Percentiles rank a stretch among this genome's conserved stretches.
These are phyloP conservation scores for Diorhabda sublineata DNA, from an alignment of 1,140 invertebrate genomes.

Conservation along the genomic window DNA sequence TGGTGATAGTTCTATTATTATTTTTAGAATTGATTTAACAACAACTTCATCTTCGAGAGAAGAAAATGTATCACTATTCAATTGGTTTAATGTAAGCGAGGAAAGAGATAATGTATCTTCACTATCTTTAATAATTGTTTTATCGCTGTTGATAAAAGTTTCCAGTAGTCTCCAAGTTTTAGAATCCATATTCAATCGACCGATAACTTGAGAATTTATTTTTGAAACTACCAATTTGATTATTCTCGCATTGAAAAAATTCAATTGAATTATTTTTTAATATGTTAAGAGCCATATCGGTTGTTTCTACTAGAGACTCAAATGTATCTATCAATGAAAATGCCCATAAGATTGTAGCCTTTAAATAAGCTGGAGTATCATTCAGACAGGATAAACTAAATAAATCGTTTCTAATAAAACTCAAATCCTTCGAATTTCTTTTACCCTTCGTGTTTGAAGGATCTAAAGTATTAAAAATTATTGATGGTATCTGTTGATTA, in stretches of 20 bases:
- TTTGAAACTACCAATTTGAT: conserved; percentile 47
- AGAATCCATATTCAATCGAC: conserved; percentile 34
- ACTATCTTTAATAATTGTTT: conserved; percentile 13
- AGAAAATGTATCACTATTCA: conserved; percentile 56
- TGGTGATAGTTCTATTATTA: conserved; percentile 43
- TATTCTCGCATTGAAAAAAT: conserved; percentile 49
- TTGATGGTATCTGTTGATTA: conserved; percentile 55
- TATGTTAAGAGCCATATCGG: conserved; percentile 41
- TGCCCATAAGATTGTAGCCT: conserved; percentile 48
- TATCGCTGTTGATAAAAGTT: conserved; percentile 46
- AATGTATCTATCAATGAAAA: conserved; percentile 54
- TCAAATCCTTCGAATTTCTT: conserved; percentile 30
- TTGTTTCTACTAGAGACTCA: conserved; percentile 47
- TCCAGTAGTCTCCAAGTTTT: conserved; percentile 48
- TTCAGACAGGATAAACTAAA: conserved; percentile 36
- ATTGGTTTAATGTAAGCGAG: conserved; percentile 52
- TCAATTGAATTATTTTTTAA: conserved; percentile 40
- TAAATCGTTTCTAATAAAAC: conserved; percentile 44
- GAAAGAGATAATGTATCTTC: conserved; percentile 24
- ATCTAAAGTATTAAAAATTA: conserved; percentile 52
- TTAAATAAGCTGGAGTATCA: conserved; percentile 47
- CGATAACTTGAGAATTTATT: conserved; percentile 42
- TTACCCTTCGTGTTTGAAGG: conserved; percentile 31
- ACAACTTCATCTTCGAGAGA: conserved; percentile 37
- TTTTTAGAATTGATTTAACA: conserved; percentile 42